Evolutionary conservation across 2,888 invertebrate genomes (phyloP), one percentile per base, ranked within the genome.

Genomic region (Hypomecis punctinalis): DNA sequence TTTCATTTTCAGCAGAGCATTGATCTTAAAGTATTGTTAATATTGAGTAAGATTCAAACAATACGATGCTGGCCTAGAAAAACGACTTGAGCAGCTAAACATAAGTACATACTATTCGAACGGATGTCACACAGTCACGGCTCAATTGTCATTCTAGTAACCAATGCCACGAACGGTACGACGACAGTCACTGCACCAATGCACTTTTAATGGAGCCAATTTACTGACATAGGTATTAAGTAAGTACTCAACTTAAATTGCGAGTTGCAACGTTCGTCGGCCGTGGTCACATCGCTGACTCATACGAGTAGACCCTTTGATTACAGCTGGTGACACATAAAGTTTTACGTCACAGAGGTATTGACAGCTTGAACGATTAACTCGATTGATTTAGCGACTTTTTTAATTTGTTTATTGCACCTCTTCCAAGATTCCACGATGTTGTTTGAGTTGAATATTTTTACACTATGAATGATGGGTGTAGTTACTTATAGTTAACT

Each of bases 151-250:
- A 35, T 59, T 53, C 58, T 43, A 58, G 48, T 11, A 23, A 35
- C 59, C 64, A 23, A 49, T 23, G 52, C 46, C 46, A 55, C n/a
- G 23, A 23, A 1, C 23, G 36, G 10, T 0, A 23, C 6, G 9
- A 8, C 13, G 23, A 13, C 51, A 51, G 33, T 60, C 46, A 33
- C 42, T 56, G 61, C 60, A 60, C 56, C 55, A 60, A 46, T 64
- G 60, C 65, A 57, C 39, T 45, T 39, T 58, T 58, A 63, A 53
- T 63, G 54, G 47, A 52, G 10, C 47, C 63, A 53, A 61, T 48
- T 64, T 60, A 52, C 52, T 40, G 40, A 40, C 40, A 40, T 10
- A 9, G 7, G 40, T 40, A 40, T 8, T 40, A 9, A 40, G 40
- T 8, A 10, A 33, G 49, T 39, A 9, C 13, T 39, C 0, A 23